These are phyloP conservation scores for Drosophila orena DNA, from an alignment of 1,140 invertebrate genomes.

Conservation along the genomic window DNA sequence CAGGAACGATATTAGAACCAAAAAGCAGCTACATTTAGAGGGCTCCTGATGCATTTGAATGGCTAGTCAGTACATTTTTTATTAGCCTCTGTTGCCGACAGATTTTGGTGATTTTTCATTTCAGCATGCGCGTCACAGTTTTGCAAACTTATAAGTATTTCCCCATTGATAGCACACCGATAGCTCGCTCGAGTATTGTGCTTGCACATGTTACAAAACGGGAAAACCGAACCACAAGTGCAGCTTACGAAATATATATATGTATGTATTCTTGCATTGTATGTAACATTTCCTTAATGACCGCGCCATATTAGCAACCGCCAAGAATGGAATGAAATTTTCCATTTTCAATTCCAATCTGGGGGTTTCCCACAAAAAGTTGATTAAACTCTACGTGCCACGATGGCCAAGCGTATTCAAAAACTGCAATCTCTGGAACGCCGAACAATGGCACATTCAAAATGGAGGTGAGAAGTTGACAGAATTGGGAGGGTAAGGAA, in stretches of 20 bases:
- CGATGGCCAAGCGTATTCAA: constrained; percentile 62
- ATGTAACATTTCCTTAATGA: neutral
- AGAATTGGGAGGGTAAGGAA: constrained; percentile 19
- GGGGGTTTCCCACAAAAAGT: constrained; percentile 65
- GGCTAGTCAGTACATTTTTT: constrained; percentile 9
- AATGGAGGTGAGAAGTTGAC: constrained; percentile 22
- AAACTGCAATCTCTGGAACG: constrained; percentile 9
- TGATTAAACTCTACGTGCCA: constrained; percentile 75
- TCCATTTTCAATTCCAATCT: neutral
- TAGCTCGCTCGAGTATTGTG: constrained; percentile 3
- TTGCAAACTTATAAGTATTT: constrained; percentile 8
- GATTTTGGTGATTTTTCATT: constrained; percentile 3
- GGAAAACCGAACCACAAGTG: neutral
- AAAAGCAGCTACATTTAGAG: constrained; percentile 2
- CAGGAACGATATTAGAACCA: neutral
- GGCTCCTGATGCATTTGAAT: neutral
- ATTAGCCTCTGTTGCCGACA: constrained; percentile 6
- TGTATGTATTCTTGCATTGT: neutral
- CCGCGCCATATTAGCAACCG: constrained; percentile 6
- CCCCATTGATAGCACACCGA: constrained; percentile 7
- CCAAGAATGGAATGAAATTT: constrained; percentile 52
- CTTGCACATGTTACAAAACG: constrained; percentile 3
- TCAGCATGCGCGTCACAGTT: constrained; percentile 12
- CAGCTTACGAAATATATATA: neutral
- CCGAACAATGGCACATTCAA: constrained; percentile 45